Conservation (phyloP, 2,113 vertebrate species). For the Cavia aperea region DNA sequence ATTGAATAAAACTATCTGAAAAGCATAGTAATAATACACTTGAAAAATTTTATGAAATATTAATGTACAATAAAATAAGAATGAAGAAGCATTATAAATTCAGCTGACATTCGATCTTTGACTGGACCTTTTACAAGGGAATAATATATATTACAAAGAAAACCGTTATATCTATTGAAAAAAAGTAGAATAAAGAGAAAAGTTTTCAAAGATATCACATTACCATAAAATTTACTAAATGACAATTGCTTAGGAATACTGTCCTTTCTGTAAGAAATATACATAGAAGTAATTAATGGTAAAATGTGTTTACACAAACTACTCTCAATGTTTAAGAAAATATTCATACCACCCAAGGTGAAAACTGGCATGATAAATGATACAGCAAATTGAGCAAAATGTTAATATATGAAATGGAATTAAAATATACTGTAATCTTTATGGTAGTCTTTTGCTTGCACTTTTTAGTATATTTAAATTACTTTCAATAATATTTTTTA, state of each 20-base stretch:
- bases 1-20: not conserved
- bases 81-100: not conserved
- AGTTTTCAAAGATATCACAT: not conserved
- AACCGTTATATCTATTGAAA: not conserved
- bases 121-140: not conserved
- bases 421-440: not conserved
- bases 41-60: not conserved
- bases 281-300: not conserved
- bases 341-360: not conserved
- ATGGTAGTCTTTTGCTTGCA: not conserved
- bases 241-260: not conserved
- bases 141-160: not conserved
- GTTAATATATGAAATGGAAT: not conserved
- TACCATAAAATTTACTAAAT: not conserved
- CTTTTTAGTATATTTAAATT: not conserved
- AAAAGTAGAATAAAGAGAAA: not conserved
- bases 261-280: not conserved
- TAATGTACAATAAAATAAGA: not conserved
- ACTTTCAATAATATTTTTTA: not conserved
- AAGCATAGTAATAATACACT: not conserved
- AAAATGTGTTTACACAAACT: not conserved
- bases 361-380: not conserved
- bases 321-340: not conserved
- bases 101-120: not conserved
- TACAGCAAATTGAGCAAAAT: not conserved